Evolutionary conservation across 2,888 invertebrate species (phyloP), one percentile per base, ranked within the genome.

Genomic region (Lydus trimaculatus): DNA sequence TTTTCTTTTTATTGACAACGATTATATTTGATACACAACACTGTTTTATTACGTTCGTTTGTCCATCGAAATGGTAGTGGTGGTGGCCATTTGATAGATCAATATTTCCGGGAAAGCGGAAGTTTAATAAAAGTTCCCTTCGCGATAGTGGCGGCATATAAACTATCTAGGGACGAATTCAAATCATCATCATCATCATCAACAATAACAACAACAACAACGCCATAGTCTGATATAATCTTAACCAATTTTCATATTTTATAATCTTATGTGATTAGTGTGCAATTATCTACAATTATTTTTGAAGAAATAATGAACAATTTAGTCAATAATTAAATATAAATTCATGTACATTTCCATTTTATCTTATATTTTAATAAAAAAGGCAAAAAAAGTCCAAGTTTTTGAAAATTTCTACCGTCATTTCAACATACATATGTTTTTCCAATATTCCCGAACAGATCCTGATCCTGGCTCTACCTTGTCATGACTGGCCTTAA

Each of bases 401-500:
- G n/a, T n/a, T n/a, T n/a, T n/a, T n/a, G n/a, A n/a, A n/a, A 39
- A 8, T 7, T n/a, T 17, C 7, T 8, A 7, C 17, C 7, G n/a
- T 48, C n/a, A n/a, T n/a, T n/a, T n/a, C n/a, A n/a, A n/a, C n/a
- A n/a, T n/a, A n/a, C n/a, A n/a, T n/a, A n/a, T n/a, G n/a, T n/a
- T n/a, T 4, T 48, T 1, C 7, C 17, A 48, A 48, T 20, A 17
- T 48, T 9, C 20, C 48, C 48, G 48, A 20, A 9, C 9, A 20
- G 48, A 48, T 48, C 20, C 48, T 48, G 59, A 63, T 77, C 77
- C 78, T 73, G 75, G 76, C 72, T 75, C 78, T 76, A 79, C 79
- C 80, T 79, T 78, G 77, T 75, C 71, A 67, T 78, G 70, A 76
- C 79, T 82, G 81, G 79, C 84, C 83, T 84, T 84, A 82, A 84